Evolutionary conservation across 2,797 vertebrate species (phyloP).

Genomic region (Phrynocephalus guinanensis): DNA sequence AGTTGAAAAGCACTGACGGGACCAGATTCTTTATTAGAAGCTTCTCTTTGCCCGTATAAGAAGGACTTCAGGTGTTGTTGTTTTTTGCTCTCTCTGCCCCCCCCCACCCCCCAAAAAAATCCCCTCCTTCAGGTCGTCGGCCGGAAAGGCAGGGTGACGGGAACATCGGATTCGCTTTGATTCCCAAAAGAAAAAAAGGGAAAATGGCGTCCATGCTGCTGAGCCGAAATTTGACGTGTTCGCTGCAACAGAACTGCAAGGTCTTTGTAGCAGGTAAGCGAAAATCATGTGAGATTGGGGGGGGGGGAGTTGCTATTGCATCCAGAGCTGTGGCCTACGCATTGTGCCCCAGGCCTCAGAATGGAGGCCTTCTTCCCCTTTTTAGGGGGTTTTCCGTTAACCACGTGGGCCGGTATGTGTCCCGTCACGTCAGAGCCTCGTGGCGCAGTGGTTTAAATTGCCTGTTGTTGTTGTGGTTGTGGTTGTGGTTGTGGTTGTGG

Average conservation of each 20-base stretch:
- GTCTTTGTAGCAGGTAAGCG: slow-evolving; percentile 78
- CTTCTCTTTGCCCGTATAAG: neutral
- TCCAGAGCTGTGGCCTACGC: too few species aligned
- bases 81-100: slow-evolving; percentile 3
- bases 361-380: too few species aligned
- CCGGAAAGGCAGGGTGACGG: neutral
- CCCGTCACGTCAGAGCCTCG: too few species aligned
- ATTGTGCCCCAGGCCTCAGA: too few species aligned
- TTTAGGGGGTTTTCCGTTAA: too few species aligned
- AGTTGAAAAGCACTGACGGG: too few species aligned
- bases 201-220: slow-evolving; percentile 88
- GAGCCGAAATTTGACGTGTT: slow-evolving; percentile 78
- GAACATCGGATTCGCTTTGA: slow-evolving; percentile 27
- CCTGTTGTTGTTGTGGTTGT: too few species aligned
- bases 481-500: too few species aligned
- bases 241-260: slow-evolving; percentile 80
- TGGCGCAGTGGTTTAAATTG: too few species aligned
- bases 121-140: slow-evolving; percentile 51
- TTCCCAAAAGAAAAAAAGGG: slow-evolving; percentile 25
- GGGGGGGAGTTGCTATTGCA: too few species aligned
- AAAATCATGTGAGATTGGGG: too few species aligned
- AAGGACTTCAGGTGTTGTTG: slow-evolving; percentile 1
- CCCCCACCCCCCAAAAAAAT: neutral
- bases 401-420: too few species aligned
- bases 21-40: neutral